Conservation (phyloP, 2,797 vertebrate genomes). For the Eidolon dupreanum region DNA sequence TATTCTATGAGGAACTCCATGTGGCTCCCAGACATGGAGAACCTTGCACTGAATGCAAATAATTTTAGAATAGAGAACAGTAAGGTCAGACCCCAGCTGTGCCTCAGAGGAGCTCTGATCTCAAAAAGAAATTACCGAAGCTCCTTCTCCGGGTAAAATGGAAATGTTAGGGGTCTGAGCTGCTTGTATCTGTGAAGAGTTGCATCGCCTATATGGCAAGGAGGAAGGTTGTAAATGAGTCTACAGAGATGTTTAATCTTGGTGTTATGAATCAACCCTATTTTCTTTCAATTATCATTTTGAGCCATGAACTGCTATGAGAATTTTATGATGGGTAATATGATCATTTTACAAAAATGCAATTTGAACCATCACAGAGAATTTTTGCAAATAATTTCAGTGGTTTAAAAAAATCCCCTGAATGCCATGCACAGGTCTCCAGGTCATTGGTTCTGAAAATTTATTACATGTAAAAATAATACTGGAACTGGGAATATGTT, state of each 20-base stretch:
- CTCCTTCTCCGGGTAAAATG: not conserved
- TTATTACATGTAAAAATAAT: not conserved
- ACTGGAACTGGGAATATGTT: not conserved
- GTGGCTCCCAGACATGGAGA: not conserved
- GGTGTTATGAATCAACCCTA: not conserved
- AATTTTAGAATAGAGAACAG: not conserved
- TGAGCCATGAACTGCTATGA: not conserved
- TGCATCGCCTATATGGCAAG: not conserved
- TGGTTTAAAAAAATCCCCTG: not conserved
- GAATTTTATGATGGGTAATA: slow-evolving; percentile 9
- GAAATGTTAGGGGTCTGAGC: not conserved
- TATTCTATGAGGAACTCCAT: not conserved
- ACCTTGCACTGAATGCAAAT: not conserved
- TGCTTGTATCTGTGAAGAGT: not conserved
- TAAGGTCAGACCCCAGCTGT: not conserved
- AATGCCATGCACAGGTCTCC: not conserved
- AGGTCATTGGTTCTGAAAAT: not conserved
- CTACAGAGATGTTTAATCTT: not conserved
- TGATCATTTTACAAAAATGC: not conserved
- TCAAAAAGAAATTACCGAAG: not conserved
- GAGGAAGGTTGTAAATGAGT: not conserved
- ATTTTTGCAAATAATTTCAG: slow-evolving; percentile 12
- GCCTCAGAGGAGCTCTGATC: not conserved
- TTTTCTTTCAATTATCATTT: slow-evolving; percentile 26
- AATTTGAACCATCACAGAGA: not conserved